These are phyloP conservation scores for Meta bourneti DNA, from an alignment of 2,888 invertebrate species.

Conservation along the genomic window DNA sequence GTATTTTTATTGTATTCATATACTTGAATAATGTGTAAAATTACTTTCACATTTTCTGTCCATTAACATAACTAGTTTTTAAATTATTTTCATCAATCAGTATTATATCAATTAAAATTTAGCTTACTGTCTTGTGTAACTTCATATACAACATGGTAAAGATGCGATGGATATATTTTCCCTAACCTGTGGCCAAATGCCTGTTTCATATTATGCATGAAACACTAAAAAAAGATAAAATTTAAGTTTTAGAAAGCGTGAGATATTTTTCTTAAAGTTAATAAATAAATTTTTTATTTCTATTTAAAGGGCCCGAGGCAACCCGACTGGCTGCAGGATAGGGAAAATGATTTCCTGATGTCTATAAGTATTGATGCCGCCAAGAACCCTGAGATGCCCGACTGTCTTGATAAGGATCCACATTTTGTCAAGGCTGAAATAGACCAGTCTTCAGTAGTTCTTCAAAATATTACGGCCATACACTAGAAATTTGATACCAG, in stretches of 20 bases:
- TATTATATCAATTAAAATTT: too few species aligned
- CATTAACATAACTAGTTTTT: too few species aligned
- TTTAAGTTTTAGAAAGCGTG: slow-evolving; percentile 1
- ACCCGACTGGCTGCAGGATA: slow-evolving; percentile 71
- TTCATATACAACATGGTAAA: not conserved
- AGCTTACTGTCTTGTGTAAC: too few species aligned
- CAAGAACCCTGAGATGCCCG: not conserved
- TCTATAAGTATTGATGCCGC: not conserved
- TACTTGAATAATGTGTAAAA: too few species aligned
- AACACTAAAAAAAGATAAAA: slow-evolving; percentile 15
- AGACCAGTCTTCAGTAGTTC: not conserved
- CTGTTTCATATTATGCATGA: slow-evolving; percentile 26
- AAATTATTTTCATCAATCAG: too few species aligned
- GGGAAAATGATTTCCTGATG: slow-evolving; percentile 72
- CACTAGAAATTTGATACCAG: too few species aligned
- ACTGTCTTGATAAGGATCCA: not conserved
- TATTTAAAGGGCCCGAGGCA: slow-evolving; percentile 71
- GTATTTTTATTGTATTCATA: too few species aligned
- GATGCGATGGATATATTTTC: slow-evolving; percentile 60
- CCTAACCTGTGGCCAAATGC: slow-evolving; percentile 75
- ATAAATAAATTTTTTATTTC: slow-evolving; percentile 71
- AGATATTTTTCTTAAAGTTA: slow-evolving; percentile 22
- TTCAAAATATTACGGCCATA: too few species aligned
- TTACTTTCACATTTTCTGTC: too few species aligned
- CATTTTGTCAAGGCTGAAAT: not conserved